These are phyloP conservation scores for Heterodera filipjevi DNA, from an alignment of 2,888 invertebrate species.

Conservation along the genomic window DNA sequence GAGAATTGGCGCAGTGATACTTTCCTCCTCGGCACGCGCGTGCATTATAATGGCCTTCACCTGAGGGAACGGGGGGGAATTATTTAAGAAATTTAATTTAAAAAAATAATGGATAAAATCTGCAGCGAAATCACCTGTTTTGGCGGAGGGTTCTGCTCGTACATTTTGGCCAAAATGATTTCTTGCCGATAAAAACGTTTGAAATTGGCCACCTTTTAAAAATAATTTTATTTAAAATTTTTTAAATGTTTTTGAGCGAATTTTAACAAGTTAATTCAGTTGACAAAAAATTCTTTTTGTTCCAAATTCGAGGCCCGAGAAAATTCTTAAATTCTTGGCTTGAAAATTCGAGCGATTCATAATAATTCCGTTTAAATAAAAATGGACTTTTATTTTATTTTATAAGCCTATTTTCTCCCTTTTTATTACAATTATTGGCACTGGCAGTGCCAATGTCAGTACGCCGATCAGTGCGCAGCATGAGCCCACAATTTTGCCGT, in stretches of 20 bases:
- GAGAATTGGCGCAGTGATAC: background rate
- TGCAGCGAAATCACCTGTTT: background rate
- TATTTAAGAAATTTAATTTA: background rate
- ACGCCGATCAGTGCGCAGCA: conserved; percentile 68
- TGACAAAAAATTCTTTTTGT: too few relatives aligned
- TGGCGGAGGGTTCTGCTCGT: conserved; percentile 37
- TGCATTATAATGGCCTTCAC: conserved; percentile 8
- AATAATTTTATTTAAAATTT: background rate
- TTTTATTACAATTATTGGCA: conserved; percentile 68
- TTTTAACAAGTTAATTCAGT: background rate
- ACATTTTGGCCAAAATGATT: conserved; percentile 42
- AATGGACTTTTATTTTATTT: too few relatives aligned
- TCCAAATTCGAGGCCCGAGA: too few relatives aligned
- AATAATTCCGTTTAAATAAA: too few relatives aligned
- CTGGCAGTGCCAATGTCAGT: conserved; percentile 68
- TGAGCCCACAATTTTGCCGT: conserved; percentile 68
- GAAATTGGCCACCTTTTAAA: conserved; percentile 67
- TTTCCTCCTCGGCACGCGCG: conserved; percentile 13
- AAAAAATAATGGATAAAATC: background rate
- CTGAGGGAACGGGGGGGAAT: background rate
- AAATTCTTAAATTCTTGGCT: too few relatives aligned
- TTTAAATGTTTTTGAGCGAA: background rate
- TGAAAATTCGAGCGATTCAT: too few relatives aligned
- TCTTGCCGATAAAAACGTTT: conserved; percentile 67
- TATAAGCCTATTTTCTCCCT: too few relatives aligned